Conservation (phyloP, 2,113 vertebrate species). For the Strix uralensis region DNA sequence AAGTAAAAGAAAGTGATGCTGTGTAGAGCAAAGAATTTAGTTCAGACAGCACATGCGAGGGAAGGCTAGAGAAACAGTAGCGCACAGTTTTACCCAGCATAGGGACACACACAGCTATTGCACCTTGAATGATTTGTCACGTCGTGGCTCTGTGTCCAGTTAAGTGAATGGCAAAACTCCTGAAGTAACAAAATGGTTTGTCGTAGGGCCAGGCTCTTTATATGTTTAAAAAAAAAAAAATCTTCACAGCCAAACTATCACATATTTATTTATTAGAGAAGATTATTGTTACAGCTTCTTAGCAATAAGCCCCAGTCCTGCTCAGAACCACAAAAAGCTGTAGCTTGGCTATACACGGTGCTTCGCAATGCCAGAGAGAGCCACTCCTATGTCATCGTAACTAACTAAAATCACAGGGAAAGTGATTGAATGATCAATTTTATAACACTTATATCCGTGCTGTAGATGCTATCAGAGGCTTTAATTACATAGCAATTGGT, state of each 20-base stretch:
- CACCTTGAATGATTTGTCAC: neutral
- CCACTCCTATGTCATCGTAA: neutral
- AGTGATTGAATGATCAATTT: neutral
- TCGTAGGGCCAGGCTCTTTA: neutral
- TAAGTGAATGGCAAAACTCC: neutral
- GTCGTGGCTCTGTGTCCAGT: neutral
- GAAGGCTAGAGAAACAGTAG: neutral
- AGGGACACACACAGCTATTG: neutral
- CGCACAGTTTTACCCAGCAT: neutral
- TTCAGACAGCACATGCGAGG: neutral
- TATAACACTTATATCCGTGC: neutral
- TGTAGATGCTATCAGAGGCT: neutral
- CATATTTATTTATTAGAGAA: neutral
- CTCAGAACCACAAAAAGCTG: neutral
- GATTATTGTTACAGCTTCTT: neutral
- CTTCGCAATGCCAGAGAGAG: neutral
- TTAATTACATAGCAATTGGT: constrained; percentile 4
- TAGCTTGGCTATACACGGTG: neutral
- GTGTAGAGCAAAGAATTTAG: neutral
- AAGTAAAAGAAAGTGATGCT: neutral
- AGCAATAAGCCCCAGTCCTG: neutral
- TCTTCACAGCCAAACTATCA: neutral
- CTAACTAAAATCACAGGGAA: constrained; percentile 35
- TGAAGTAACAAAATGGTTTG: neutral
- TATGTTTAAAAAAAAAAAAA: neutral